phyloP scores from a whole-genome alignment of 2,797 vertebrate species.

The Acipenser ruthenus region DNA sequence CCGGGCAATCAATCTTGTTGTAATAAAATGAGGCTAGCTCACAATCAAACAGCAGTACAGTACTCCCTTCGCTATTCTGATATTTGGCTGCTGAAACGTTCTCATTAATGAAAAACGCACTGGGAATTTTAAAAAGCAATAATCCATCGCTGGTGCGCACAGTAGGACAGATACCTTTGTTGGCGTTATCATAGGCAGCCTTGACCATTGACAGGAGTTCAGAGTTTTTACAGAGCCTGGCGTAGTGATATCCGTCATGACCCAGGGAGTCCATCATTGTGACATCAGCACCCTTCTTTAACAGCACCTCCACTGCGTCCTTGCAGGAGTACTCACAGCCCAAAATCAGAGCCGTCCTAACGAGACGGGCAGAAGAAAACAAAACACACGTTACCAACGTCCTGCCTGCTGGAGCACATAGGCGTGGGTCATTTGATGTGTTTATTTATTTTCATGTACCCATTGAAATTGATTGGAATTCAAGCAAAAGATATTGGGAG shows the following conservation, averaged over 20 bases:
- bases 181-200: slow-evolving; percentile 66
- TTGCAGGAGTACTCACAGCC: slow-evolving; percentile 88
- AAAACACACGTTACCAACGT: background rate
- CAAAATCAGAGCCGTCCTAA: slow-evolving; percentile 83
- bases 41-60: too few relatives aligned
- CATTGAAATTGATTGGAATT: background rate
- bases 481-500: too few relatives aligned
- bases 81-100: background rate
- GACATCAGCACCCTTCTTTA: slow-evolving; percentile 72
- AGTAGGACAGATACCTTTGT: slow-evolving; percentile 59
- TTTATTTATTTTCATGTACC: slow-evolving; percentile 6
- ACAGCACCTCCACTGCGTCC: slow-evolving; percentile 84
- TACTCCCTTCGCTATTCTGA: too few relatives aligned
- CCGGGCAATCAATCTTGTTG: too few relatives aligned
- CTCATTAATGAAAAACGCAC: background rate
- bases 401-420: too few relatives aligned
- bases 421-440: too few relatives aligned
- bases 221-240: slow-evolving; percentile 78
- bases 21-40: too few relatives aligned
- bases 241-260: slow-evolving; percentile 83
- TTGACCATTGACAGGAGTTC: slow-evolving; percentile 76
- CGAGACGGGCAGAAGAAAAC: background rate
- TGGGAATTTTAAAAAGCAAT: slow-evolving; percentile 1
- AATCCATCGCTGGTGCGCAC: slow-evolving; percentile 24
- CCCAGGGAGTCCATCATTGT: slow-evolving; percentile 70